Evolutionary conservation across 2,797 vertebrate species (phyloP).

Genomic region (Cirrhinus mrigala): DNA sequence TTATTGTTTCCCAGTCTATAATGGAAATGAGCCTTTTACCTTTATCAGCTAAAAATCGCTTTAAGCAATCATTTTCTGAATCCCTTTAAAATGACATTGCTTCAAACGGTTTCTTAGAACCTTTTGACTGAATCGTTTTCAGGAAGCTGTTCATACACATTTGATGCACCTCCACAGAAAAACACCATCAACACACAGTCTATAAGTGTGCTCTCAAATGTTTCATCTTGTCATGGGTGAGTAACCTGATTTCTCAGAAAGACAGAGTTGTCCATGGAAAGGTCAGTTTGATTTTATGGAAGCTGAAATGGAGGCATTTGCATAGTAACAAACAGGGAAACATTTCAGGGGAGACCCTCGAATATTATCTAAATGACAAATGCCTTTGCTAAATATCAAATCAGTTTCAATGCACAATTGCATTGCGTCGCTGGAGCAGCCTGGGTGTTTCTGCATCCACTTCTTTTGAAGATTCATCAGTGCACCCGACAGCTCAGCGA

Average conservation of each 20-base stretch:
- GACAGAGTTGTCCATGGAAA: neutral
- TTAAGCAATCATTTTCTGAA: too few relatives aligned
- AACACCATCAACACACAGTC: neutral
- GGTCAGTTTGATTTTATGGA: constrained; percentile 7
- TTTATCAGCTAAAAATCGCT: neutral
- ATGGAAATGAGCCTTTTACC: neutral
- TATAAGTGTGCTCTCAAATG: neutral
- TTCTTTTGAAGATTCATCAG: neutral
- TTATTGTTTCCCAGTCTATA: neutral
- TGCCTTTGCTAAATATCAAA: neutral
- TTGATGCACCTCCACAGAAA: neutral
- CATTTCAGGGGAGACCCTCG: neutral
- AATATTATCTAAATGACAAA: neutral
- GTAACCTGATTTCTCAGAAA: constrained; percentile 21
- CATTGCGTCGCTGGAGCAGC: neutral
- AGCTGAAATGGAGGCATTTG: neutral
- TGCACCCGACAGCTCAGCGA: neutral
- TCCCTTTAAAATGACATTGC: neutral
- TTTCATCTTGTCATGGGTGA: neutral
- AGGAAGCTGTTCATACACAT: neutral
- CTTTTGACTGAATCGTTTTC: neutral
- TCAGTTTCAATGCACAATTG: neutral
- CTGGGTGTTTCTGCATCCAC: neutral
- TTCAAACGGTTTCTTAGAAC: neutral
- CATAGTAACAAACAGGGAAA: neutral